Percentiles rank a stretch among this genome's conserved stretches.
phyloP scores from a whole-genome alignment of 2,797 vertebrate species.

The Sebastiscus albofasciatus region DNA sequence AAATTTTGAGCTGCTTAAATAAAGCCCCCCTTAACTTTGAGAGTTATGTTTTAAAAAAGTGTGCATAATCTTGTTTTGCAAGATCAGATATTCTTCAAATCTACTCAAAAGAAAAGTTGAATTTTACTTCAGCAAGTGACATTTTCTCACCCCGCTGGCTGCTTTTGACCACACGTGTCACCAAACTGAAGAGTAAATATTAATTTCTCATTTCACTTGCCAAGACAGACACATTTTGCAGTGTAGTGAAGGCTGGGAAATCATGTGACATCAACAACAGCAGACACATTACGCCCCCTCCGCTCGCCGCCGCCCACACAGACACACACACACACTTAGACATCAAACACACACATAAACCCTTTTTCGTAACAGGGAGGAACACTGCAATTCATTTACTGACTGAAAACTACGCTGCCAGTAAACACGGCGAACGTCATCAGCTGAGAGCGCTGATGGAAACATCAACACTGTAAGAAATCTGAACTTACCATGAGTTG shows the following conservation, averaged over 20 bases:
- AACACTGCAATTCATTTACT: constrained; percentile 71
- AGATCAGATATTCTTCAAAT: constrained; percentile 11
- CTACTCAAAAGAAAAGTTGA: not conserved
- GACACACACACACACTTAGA: constrained; percentile 34
- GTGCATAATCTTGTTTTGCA: not conserved
- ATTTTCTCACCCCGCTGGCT: constrained; percentile 1
- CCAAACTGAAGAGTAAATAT: not conserved
- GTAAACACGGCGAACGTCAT: constrained; percentile 73
- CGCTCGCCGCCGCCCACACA: constrained; percentile 21
- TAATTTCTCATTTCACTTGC: constrained; percentile 8
- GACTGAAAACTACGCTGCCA: constrained; percentile 67
- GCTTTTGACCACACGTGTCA: constrained; percentile 31
- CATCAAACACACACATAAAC: constrained; percentile 66
- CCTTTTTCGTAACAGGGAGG: constrained; percentile 51
- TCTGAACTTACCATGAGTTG: constrained; percentile 75
- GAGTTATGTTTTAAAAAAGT: not conserved
- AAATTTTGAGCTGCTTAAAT: not conserved
- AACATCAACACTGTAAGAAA: constrained; percentile 62
- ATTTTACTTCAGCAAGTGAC: constrained; percentile 6
- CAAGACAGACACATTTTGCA: constrained; percentile 54
- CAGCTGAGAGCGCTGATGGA: constrained; percentile 43
- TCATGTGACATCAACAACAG: constrained; percentile 79
- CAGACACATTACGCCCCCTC: constrained; percentile 59
- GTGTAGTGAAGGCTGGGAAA: constrained; percentile 69
- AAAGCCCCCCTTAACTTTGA: not conserved